A percentile compares a stretch with the other conserved stretches of the same genome.
phyloP scores from a whole-genome alignment of 2,888 invertebrate species.

The Netelia inedita region DNA sequence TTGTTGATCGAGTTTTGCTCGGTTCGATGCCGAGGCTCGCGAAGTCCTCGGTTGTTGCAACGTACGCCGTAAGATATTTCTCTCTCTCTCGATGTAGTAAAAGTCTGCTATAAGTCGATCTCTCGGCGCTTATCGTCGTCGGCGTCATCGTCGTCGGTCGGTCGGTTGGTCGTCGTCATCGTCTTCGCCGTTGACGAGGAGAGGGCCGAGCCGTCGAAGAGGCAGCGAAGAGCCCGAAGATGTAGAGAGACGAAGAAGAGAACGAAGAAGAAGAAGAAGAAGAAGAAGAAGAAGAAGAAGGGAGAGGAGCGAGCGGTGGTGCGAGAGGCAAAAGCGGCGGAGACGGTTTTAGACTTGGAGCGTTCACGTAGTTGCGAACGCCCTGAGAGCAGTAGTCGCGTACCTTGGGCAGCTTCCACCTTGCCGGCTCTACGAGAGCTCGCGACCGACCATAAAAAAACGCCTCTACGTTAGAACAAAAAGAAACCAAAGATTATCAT shows the following conservation, averaged over 20 bases:
- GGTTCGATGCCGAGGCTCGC: conserved; percentile 26
- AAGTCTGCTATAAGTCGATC: conserved; percentile 47
- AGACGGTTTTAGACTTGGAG: conserved; percentile 84
- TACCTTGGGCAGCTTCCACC: conserved; percentile 84
- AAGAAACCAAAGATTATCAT: conserved; percentile 6
- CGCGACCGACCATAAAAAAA: conserved; percentile 64
- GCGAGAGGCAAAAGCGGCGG: conserved; percentile 77
- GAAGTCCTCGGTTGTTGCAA: no score
- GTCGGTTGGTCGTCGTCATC: conserved; percentile 22
- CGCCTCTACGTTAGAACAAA: conserved; percentile 1
- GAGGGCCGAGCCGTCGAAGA: conserved; percentile 65
- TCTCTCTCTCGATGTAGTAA: conserved; percentile 38
- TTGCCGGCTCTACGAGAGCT: conserved; percentile 80
- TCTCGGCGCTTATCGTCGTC: conserved; percentile 52
- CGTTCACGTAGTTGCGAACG: conserved; percentile 82
- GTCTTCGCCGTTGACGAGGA: conserved; percentile 55
- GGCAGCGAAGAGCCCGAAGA: conserved; percentile 63
- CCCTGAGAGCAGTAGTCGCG: conserved; percentile 83
- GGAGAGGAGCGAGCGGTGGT: conserved; percentile 66
- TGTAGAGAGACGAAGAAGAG: conserved; percentile 60
- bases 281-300: conserved; percentile 65
- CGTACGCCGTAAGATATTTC: no score
- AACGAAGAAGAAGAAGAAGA: conserved; percentile 66
- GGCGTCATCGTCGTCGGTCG: conserved; percentile 35
- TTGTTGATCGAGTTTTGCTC: conserved; percentile 42